phyloP scores from a whole-genome alignment of 2,888 invertebrate genomes.

The Acronicta psi region DNA sequence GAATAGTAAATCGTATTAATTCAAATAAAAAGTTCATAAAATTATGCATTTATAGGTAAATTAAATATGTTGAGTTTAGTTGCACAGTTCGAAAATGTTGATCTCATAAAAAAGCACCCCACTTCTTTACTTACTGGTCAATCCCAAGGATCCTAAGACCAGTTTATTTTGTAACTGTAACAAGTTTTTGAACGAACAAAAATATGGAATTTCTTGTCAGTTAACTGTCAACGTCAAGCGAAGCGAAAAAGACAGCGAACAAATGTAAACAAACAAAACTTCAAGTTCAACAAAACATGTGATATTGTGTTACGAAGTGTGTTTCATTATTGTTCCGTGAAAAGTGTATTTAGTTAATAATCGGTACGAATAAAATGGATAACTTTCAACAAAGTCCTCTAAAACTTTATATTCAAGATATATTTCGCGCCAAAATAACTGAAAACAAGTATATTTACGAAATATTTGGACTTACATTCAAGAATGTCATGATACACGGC shows the following conservation, averaged over 20 bases:
- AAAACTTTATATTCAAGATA: slow-evolving; percentile 82
- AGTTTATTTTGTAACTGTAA: too few relatives aligned
- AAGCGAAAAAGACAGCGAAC: neutral
- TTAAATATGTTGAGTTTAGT: too few relatives aligned
- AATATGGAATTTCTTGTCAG: neutral
- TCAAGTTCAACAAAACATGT: neutral
- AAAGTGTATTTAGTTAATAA: neutral
- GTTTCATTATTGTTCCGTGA: neutral
- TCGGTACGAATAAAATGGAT: slow-evolving; percentile 50
- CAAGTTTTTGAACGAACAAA: slow-evolving; percentile 21
- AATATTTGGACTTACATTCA: slow-evolving; percentile 76
- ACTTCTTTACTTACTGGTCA: too few relatives aligned
- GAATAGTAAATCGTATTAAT: slow-evolving; percentile 7
- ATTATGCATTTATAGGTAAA: slow-evolving; percentile 21
- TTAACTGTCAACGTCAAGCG: neutral
- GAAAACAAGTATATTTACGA: slow-evolving; percentile 80
- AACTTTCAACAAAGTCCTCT: slow-evolving; percentile 71
- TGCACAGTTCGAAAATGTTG: too few relatives aligned
- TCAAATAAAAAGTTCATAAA: too few relatives aligned
- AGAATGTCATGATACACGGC: slow-evolving; percentile 82
- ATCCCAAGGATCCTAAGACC: too few relatives aligned
- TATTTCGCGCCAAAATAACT: slow-evolving; percentile 76
- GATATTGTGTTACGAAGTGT: neutral
- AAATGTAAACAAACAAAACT: slow-evolving; percentile 18
- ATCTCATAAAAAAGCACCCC: too few relatives aligned